A percentile compares a stretch with the other conserved stretches of the same genome.
These are phyloP conservation scores for Phymorhynchus buccinoides DNA, from an alignment of 1,140 invertebrate genomes.

Conservation along the genomic window DNA sequence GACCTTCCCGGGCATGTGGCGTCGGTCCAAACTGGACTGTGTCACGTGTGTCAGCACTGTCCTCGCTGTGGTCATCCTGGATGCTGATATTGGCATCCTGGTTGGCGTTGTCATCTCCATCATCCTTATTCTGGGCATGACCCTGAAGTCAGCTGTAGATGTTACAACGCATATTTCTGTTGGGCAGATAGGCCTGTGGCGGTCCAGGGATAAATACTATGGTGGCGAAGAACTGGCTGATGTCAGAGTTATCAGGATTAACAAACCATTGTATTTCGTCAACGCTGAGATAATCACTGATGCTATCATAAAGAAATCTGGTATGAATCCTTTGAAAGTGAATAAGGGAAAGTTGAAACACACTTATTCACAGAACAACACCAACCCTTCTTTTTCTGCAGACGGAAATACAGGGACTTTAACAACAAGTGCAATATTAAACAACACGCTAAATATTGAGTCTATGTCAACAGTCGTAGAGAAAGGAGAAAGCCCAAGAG, in stretches of 20 bases:
- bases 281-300: conserved; percentile 54
- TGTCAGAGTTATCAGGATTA: conserved; percentile 42
- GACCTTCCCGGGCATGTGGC: conserved; percentile 54
- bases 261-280: conserved; percentile 54
- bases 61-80: conserved; percentile 34
- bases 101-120: conserved; percentile 83
- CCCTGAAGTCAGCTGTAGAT: conserved; percentile 44
- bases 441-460: not conserved
- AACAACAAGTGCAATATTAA: not conserved
- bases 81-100: conserved; percentile 42
- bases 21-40: conserved; percentile 39
- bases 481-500: not conserved
- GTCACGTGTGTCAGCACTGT: conserved; percentile 40
- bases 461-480: not conserved
- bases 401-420: not conserved
- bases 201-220: conserved; percentile 42
- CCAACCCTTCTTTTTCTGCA: too few relatives aligned
- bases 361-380: not conserved
- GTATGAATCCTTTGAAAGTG: conserved; percentile 42
- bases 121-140: conserved; percentile 77
- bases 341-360: conserved; percentile 31
- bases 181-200: conserved; percentile 9
- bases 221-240: not conserved
- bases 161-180: conserved; percentile 38
- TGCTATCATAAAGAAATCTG: conserved; percentile 45